These are phyloP conservation scores for Oreochromis grahami DNA, from an alignment of 2,797 vertebrate genomes.

Conservation along the genomic window DNA sequence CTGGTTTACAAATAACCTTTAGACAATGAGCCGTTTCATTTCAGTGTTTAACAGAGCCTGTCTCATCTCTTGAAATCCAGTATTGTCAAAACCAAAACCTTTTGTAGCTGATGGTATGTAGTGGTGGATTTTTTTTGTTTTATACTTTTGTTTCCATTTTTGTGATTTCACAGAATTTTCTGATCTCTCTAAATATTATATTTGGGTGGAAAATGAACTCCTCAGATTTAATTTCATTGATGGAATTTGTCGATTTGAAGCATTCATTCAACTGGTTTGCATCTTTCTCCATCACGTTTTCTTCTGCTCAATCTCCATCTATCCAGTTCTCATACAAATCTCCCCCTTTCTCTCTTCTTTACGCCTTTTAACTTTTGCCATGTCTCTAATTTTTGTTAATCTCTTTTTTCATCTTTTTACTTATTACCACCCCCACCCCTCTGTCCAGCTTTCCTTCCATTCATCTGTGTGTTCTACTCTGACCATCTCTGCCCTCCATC, in stretches of 20 bases:
- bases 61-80: neutral
- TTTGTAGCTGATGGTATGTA: neutral
- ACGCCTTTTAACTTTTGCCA: neutral
- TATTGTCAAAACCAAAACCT: neutral
- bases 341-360: neutral
- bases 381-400: neutral
- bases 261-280: neutral
- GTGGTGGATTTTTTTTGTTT: neutral
- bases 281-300: neutral
- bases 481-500: conserved; percentile 10
- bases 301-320: neutral
- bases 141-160: neutral
- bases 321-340: neutral
- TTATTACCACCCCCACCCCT: neutral
- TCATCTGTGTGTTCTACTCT: conserved; percentile 2
- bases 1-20: neutral
- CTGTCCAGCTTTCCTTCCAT: conserved; percentile 2
- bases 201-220: neutral
- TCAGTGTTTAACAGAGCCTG: neutral
- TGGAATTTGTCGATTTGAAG: neutral
- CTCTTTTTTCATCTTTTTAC: neutral
- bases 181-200: neutral
- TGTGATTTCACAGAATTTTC: neutral
- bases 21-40: neutral
- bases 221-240: neutral